Base-by-base conservation (phyloP, 2,888 invertebrate genomes). In the Phorcus lineatus region DNA sequence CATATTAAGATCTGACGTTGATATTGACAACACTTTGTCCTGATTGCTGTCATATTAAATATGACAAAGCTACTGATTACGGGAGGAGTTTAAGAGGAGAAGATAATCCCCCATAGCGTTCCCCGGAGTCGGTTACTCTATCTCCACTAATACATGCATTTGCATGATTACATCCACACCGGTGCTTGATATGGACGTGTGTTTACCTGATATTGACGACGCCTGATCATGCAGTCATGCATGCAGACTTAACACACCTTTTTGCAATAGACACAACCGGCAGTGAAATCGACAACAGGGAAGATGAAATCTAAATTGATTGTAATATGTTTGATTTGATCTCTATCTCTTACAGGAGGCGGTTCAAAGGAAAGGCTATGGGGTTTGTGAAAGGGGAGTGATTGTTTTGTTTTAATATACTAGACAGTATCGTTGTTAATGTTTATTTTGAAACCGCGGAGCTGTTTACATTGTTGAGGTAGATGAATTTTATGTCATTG, bases 281-380 rank as follows among this genome's bases (percentile, higher is more conserved):
- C 28, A n/a, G 24, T 62, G 62, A 24, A 62, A 62, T 62, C 28
- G 62, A 62, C 62, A 62, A 62, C 24, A 13, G 24, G 24, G 28
- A 17, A 13, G 62, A 62, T 62, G 62, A 62, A 62, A 62, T 62
- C 62, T 62, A 62, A 62, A 62, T 62, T 62, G 62, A 62, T 62
- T 62, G 28, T 62, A 62, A 62, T 62, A 62, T 62, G 62, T 62
- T 62, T 62, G 62, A 28, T 28, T 62, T 62, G 62, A 62, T 62
- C 28, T 62, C 28, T 62, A 62, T 62, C 62, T 62, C 28, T 22
- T 24, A 24, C 28, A 28, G 24, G 28, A 62, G 11, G 28, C 28
- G 62, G 62, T 62, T 62, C 62, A 62, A 62, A 62, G 62, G 28
- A 28, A 62, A 24, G 28, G 13, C 62, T 19, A 62, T 28, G 28